These are phyloP conservation scores for Trialeurodes vaporariorum DNA, from an alignment of 1,140 invertebrate species.

Conservation along the genomic window DNA sequence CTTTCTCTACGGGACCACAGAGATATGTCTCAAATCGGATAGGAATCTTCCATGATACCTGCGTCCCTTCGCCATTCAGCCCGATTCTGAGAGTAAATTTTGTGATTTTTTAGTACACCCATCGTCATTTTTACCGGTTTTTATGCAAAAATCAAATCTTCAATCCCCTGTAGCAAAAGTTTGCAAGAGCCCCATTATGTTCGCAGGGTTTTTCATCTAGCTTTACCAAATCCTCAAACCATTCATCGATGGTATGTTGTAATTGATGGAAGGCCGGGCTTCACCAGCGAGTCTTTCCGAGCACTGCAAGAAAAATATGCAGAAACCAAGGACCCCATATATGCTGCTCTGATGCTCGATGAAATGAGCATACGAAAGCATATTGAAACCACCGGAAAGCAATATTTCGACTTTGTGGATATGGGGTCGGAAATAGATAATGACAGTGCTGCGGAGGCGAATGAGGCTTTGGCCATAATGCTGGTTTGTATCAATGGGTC, in stretches of 20 bases:
- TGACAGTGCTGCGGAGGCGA: no score
- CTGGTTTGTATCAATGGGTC: constrained; percentile 7
- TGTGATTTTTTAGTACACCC: no score
- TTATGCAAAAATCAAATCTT: no score
- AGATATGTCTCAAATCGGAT: no score
- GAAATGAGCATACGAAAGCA: neutral
- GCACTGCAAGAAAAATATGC: neutral
- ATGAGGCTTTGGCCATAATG: constrained; percentile 15
- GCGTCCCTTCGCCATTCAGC: no score
- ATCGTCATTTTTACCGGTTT: no score
- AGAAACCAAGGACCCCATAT: neutral
- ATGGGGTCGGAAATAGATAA: constrained; percentile 23
- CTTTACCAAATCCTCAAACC: constrained; percentile 6
- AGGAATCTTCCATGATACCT: no score
- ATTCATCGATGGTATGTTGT: constrained; percentile 3
- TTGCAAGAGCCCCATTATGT: no score
- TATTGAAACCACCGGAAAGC: constrained; percentile 18
- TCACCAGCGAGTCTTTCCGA: constrained; percentile 3
- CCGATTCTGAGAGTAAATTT: no score
- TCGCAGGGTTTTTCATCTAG: neutral
- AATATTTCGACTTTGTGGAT: constrained; percentile 25
- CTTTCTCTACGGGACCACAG: no score
- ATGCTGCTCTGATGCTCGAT: neutral
- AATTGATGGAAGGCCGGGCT: constrained; percentile 8
- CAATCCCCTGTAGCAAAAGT: no score